Conservation (phyloP, 1,140 invertebrate species). For the Galleria mellonella region DNA sequence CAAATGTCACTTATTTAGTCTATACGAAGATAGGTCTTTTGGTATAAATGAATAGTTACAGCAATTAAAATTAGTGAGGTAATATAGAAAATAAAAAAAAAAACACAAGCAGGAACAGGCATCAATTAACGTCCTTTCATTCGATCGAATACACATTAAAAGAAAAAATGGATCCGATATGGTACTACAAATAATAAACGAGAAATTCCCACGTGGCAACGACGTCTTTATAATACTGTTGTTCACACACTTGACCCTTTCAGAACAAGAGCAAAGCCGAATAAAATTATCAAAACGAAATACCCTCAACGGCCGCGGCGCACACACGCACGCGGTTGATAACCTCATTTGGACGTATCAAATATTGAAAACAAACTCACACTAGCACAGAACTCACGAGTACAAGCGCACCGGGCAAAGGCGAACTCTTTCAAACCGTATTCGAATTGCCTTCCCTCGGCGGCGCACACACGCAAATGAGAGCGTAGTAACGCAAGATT, state of each 20-base stretch:
- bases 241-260: constrained; percentile 63
- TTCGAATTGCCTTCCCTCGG: constrained; percentile 7
- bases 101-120: too few species aligned
- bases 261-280: constrained; percentile 29
- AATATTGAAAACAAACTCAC: constrained; percentile 26
- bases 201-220: constrained; percentile 49
- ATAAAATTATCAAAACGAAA: constrained; percentile 61
- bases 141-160: too few species aligned
- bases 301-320: constrained; percentile 36
- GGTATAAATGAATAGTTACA: too few species aligned
- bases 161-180: too few species aligned
- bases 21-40: too few species aligned
- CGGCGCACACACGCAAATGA: constrained; percentile 9
- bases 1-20: too few species aligned
- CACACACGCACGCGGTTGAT: constrained; percentile 32
- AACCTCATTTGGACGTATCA: constrained; percentile 52
- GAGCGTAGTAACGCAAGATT: background rate
- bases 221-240: constrained; percentile 50
- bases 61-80: too few species aligned
- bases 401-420: constrained; percentile 1
- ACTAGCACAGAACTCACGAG: constrained; percentile 4
- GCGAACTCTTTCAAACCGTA: background rate
- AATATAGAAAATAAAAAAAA: too few species aligned
- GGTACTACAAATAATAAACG: constrained; percentile 42
- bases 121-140: too few species aligned